Conservation (phyloP, 1,140 invertebrate species). For the Drosophila teissieri region DNA sequence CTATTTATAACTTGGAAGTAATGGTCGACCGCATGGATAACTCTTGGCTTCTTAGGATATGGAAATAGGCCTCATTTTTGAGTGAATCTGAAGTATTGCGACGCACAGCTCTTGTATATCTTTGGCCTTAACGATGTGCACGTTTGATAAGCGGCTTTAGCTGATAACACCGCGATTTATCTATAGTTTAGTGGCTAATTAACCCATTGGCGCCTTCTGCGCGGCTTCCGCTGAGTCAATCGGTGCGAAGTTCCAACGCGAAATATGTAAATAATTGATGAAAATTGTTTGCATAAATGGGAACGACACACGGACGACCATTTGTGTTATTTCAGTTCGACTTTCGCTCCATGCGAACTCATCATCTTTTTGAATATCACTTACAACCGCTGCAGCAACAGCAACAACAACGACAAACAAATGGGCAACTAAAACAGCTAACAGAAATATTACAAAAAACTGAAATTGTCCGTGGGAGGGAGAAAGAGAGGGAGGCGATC, state of each 20-base stretch:
- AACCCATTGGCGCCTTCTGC: conserved; percentile 28
- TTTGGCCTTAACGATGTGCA: conserved; percentile 56
- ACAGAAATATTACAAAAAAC: conserved; percentile 68
- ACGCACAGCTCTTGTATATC: conserved; percentile 43
- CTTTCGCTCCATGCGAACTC: conserved; percentile 43
- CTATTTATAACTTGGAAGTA: too few species aligned
- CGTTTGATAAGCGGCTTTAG: conserved; percentile 58
- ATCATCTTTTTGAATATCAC: conserved; percentile 59
- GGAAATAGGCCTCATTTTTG: conserved; percentile 11
- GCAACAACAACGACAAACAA: conserved; percentile 2
- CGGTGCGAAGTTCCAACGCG: conserved; percentile 19
- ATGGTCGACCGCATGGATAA: background rate
- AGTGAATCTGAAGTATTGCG: conserved; percentile 29
- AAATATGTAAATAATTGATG: conserved; percentile 36
- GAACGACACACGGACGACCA: conserved; percentile 39
- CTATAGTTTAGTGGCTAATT: conserved; percentile 55
- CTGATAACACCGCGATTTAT: conserved; percentile 77
- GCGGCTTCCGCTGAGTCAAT: conserved; percentile 25
- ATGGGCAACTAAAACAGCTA: conserved; percentile 21
- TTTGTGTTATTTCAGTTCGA: conserved; percentile 33
- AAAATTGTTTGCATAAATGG: conserved; percentile 57
- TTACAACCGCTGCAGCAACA: conserved; percentile 48
- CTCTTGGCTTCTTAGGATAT: background rate
- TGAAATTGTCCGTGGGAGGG: conserved; percentile 39
- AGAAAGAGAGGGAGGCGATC: conserved; percentile 38